Conservation (phyloP, 1,140 invertebrate genomes). For the Drosophila triauraria region DNA sequence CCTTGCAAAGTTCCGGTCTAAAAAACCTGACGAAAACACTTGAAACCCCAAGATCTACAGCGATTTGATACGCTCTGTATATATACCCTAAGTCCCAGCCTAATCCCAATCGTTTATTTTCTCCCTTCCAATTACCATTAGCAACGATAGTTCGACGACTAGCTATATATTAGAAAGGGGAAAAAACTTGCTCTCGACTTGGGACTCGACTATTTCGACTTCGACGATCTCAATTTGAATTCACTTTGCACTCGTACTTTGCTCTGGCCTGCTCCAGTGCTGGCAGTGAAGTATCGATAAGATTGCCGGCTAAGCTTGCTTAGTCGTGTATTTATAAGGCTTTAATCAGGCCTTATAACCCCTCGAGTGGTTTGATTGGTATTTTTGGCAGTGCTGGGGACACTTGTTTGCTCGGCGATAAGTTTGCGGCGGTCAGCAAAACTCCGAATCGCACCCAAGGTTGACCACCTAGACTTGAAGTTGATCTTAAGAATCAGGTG, state of each 20-base stretch:
- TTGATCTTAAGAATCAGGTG: slow-evolving; percentile 64
- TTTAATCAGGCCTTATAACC: slow-evolving; percentile 57
- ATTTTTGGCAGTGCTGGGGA: slow-evolving; percentile 17
- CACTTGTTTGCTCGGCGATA: slow-evolving; percentile 27
- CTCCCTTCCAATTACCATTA: background rate
- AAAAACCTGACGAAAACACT: background rate
- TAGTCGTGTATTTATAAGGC: slow-evolving; percentile 52
- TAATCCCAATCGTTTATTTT: slow-evolving; percentile 12
- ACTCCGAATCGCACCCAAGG: slow-evolving; percentile 47
- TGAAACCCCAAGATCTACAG: background rate
- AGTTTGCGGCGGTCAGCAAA: slow-evolving; percentile 9
- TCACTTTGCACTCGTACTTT: slow-evolving; percentile 63
- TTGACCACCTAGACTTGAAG: slow-evolving; percentile 35
- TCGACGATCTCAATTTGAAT: slow-evolving; percentile 46
- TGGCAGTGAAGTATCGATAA: slow-evolving; percentile 58
- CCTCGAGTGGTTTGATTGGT: slow-evolving; percentile 46
- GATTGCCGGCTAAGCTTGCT: slow-evolving; percentile 51
- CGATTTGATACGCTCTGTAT: slow-evolving; percentile 23
- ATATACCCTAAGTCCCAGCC: background rate
- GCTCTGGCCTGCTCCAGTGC: slow-evolving; percentile 22
- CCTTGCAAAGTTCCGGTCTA: slow-evolving; percentile 6
- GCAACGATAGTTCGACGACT: slow-evolving; percentile 12
- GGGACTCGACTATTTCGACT: slow-evolving; percentile 27
- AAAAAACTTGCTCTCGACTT: slow-evolving; percentile 55
- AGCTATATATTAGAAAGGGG: slow-evolving; percentile 11